Conservation (phyloP, 2,113 vertebrate species). For the Lepus americanus region DNA sequence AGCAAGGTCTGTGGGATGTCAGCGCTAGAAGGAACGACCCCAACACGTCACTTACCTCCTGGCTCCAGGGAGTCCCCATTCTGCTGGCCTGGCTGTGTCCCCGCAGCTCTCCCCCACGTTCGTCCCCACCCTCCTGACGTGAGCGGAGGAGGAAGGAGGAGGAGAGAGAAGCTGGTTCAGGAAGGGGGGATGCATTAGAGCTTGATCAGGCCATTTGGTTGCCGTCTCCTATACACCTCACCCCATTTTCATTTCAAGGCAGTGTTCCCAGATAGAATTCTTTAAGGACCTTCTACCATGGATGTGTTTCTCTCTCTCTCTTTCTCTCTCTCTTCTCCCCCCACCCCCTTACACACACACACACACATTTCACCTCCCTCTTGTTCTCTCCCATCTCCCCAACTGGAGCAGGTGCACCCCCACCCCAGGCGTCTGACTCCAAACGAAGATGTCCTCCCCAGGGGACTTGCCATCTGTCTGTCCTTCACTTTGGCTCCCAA, state of each 20-base stretch:
- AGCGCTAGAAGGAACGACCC: not conserved
- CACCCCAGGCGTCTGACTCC: not conserved
- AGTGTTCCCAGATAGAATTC: not conserved
- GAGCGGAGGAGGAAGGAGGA: not conserved
- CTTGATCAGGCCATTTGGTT: too few species aligned
- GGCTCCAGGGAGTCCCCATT: slow-evolving; percentile 6
- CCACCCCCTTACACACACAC: too few species aligned
- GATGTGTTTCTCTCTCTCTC: too few species aligned
- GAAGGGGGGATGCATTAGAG: not conserved
- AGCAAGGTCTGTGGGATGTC: not conserved
- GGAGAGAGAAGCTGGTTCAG: slow-evolving; percentile 38
- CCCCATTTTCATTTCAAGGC: not conserved
- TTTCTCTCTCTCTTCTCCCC: not conserved
- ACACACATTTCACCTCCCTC: not conserved
- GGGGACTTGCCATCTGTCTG: slow-evolving; percentile 53
- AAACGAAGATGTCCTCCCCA: not conserved
- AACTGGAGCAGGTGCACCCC: not conserved
- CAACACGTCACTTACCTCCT: slow-evolving; percentile 62
- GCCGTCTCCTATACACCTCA: accelerated
- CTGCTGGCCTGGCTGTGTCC: not conserved
- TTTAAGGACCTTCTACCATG: not conserved
- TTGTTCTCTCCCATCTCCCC: not conserved
- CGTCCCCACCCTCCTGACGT: slow-evolving; percentile 8
- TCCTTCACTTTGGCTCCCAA: not conserved
- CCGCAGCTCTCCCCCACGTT: not conserved